Conservation (phyloP, 2,888 invertebrate genomes). For the Macrosiphum euphorbiae region DNA sequence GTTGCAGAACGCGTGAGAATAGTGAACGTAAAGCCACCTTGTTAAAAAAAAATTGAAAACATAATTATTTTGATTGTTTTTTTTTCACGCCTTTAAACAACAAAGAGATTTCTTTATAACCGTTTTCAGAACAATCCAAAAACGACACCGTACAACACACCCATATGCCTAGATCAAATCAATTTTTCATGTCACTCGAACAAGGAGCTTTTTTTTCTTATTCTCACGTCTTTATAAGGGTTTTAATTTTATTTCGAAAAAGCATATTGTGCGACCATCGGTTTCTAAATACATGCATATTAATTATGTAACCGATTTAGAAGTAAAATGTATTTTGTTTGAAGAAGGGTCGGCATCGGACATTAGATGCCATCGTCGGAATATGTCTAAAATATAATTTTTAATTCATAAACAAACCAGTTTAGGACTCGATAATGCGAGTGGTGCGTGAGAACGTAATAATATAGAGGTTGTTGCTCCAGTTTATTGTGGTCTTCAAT, state of each 20-base stretch:
- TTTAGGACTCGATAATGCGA: background rate
- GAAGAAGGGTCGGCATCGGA: background rate
- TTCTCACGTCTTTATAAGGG: background rate
- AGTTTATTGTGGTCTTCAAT: slow-evolving; percentile 5
- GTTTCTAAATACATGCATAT: background rate
- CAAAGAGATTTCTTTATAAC: background rate
- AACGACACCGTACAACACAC: background rate
- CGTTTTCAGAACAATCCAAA: background rate
- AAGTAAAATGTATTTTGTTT: background rate
- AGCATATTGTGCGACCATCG: background rate
- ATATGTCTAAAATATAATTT: background rate
- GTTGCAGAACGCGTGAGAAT: background rate
- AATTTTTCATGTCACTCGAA: background rate
- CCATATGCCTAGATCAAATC: background rate
- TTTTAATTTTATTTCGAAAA: background rate
- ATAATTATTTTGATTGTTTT: background rate
- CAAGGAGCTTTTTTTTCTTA: background rate
- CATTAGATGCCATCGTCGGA: background rate
- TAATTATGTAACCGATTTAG: background rate
- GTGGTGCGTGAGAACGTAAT: background rate
- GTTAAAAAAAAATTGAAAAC: background rate
- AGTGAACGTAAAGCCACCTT: background rate
- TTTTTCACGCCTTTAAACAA: background rate
- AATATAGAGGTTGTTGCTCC: slow-evolving; percentile 19
- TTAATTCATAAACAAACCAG: slow-evolving; percentile 17